Conservation (phyloP, 2,888 invertebrate species). For the Mechanitis mazaeus region DNA sequence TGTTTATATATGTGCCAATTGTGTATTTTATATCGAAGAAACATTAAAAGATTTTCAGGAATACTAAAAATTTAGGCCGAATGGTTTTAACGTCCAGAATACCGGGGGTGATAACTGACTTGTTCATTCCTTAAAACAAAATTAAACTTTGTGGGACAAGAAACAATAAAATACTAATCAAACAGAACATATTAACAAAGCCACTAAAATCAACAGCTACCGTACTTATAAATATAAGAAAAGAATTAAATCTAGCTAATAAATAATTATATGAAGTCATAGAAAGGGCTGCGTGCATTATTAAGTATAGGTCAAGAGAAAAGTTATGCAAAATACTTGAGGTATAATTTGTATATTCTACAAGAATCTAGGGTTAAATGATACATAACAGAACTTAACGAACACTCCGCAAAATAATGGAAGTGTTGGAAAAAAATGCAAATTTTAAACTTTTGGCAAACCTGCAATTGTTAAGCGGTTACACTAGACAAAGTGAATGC, state of each 20-base stretch:
- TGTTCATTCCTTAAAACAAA: conserved; percentile 26
- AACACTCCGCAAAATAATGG: conserved; percentile 47
- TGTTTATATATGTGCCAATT: conserved; percentile 53
- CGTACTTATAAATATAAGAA: conserved; percentile 9
- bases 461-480: conserved; percentile 74
- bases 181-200: conserved; percentile 24
- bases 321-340: conserved; percentile 21
- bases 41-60: conserved; percentile 39
- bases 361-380: conserved; percentile 41
- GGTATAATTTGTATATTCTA: conserved; percentile 28
- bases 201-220: conserved; percentile 16
- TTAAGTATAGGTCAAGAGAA: conserved; percentile 33
- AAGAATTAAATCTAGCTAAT: conserved; percentile 4
- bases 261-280: conserved; percentile 23
- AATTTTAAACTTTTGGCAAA: conserved; percentile 76
- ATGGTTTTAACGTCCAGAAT: conserved; percentile 52
- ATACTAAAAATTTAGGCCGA: conserved; percentile 46
- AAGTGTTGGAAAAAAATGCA: conserved; percentile 72
- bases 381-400: conserved; percentile 39
- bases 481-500: conserved; percentile 24
- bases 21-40: conserved; percentile 32
- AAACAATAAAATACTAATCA: conserved; percentile 23
- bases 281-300: conserved; percentile 42
- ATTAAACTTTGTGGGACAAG: conserved; percentile 27
- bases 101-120: conserved; percentile 36